A percentile compares a stretch with the other conserved stretches of the same genome.
Evolutionary conservation across 2,888 invertebrate genomes (phyloP).

Genomic region (Mesopsocus fuscifrons): DNA sequence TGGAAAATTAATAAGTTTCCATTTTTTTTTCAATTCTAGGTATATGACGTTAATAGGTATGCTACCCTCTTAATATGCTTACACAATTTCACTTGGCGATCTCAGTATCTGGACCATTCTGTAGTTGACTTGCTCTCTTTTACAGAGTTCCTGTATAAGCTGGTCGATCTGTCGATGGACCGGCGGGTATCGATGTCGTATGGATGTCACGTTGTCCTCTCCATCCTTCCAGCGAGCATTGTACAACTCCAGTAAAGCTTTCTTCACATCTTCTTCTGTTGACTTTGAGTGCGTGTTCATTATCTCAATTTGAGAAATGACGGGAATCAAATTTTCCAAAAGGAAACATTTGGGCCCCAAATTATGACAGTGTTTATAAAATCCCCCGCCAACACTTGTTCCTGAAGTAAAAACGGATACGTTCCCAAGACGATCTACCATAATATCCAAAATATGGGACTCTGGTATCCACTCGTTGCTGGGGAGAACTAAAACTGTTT

Average conservation of each 20-base stretch:
- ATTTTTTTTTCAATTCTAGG: too few relatives aligned
- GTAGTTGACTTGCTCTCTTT: neutral
- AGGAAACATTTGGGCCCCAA: slow-evolving; percentile 16
- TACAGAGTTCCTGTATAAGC: slow-evolving; percentile 3
- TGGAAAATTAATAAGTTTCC: too few relatives aligned
- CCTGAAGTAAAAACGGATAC: slow-evolving; percentile 17
- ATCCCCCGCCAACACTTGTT: slow-evolving; percentile 1
- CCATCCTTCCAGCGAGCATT: slow-evolving; percentile 17
- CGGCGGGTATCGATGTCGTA: slow-evolving; percentile 5
- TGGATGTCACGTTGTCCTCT: slow-evolving; percentile 4
- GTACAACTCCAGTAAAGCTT: slow-evolving; percentile 16
- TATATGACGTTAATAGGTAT: too few relatives aligned
- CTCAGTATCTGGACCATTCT: slow-evolving; percentile 4
- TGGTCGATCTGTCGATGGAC: slow-evolving; percentile 1
- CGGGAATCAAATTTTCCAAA: slow-evolving; percentile 16
- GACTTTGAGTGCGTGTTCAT: slow-evolving; percentile 10
- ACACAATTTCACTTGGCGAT: neutral
- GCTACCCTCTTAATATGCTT: too few relatives aligned
- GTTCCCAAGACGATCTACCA: slow-evolving; percentile 17
- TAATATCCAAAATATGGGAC: slow-evolving; percentile 15
- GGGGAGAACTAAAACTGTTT: neutral
- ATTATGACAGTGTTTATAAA: slow-evolving; percentile 15
- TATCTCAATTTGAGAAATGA: slow-evolving; percentile 16
- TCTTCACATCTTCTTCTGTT: slow-evolving; percentile 12
- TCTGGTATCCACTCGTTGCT: slow-evolving; percentile 14